Base-by-base conservation (phyloP, 2,113 vertebrate genomes). In the Scopus umbretta region DNA sequence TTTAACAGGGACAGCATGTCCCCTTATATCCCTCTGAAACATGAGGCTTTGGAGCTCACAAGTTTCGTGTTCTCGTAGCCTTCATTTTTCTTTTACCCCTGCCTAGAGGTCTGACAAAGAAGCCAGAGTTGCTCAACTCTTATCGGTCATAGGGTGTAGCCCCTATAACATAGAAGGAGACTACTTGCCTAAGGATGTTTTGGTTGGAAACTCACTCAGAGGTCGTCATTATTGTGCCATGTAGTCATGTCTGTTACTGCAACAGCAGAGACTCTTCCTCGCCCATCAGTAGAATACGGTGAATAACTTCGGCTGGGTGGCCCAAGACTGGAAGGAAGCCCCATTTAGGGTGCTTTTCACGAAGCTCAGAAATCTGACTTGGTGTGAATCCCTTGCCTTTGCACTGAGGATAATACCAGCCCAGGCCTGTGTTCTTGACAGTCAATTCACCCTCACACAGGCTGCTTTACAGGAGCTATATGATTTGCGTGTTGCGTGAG, bases 251-350 rank as follows among this genome's bases (percentile, higher is more conserved):
- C 58, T 65, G 36, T 80, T 86, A 29, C 2, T 87, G 53, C 27
- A 80, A 52, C 13, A 58, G 43, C 59, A 81, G 32, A 23, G 49
- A 13, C 58, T 86, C 34, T 79, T n/a, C 56, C 53, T 45, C 1
- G 0, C 9, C 45, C 9, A 1, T 34, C 73, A 45, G 12, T 9
- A 32, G 29, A 17, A 42, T 30, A 11, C 0, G 1, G 22, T 45
- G 19, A 72, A 15, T 73, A 55, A 50, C 25, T 76, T 56, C 4
- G n/a, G 17, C 36, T 67, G 29, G 11, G 15, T 58, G n/a, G 30
- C 38, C 21, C 1, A 0, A 49, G 17, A 15, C 40, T 45, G 40
- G 55, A 42, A 59, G 53, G 70, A 34, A 74, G 23, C n/a, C 36
- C 29, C 9, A 1, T 42, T 62, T 38, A 29, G 21, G 26, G 25